A percentile compares a stretch with the other conserved stretches of the same genome.
phyloP scores from a whole-genome alignment of 2,888 invertebrate genomes.

The Aphodius sticticus region DNA sequence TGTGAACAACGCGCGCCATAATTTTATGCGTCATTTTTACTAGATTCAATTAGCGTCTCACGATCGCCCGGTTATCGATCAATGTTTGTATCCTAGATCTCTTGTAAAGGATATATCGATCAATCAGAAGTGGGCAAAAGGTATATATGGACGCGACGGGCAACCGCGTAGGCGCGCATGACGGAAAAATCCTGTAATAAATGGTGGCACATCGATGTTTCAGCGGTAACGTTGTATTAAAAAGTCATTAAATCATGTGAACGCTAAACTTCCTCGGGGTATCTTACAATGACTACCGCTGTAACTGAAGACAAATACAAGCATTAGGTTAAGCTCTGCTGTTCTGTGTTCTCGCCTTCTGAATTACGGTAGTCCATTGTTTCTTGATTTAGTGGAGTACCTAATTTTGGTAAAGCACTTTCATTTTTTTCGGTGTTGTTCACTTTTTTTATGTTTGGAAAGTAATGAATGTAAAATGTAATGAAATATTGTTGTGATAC shows the following conservation, averaged over 20 bases:
- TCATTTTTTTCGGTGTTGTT: too few species aligned
- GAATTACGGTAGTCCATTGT: too few species aligned
- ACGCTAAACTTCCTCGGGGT: not conserved
- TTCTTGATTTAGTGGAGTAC: too few species aligned
- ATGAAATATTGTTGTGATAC: too few species aligned
- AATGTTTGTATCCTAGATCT: constrained; percentile 13
- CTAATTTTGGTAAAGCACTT: too few species aligned
- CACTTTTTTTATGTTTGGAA: too few species aligned
- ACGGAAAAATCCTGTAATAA: constrained; percentile 16
- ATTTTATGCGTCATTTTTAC: constrained; percentile 10
- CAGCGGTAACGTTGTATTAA: constrained; percentile 5
- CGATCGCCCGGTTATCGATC: constrained; percentile 17
- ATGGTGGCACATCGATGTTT: constrained; percentile 18
- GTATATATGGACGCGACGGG: not conserved
- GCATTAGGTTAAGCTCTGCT: too few species aligned
- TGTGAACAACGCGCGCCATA: not conserved
- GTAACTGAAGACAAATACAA: not conserved
- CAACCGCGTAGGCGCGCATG: constrained; percentile 12
- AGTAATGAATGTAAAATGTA: too few species aligned
- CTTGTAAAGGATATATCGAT: constrained; percentile 13
- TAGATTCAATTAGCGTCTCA: constrained; percentile 17
- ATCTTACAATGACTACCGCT: not conserved
- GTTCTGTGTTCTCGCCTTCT: too few species aligned
- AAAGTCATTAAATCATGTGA: constrained; percentile 14
- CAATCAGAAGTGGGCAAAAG: constrained; percentile 4